phyloP scores from a whole-genome alignment of 2,888 invertebrate genomes.

The Gastrophysa polygoni region DNA sequence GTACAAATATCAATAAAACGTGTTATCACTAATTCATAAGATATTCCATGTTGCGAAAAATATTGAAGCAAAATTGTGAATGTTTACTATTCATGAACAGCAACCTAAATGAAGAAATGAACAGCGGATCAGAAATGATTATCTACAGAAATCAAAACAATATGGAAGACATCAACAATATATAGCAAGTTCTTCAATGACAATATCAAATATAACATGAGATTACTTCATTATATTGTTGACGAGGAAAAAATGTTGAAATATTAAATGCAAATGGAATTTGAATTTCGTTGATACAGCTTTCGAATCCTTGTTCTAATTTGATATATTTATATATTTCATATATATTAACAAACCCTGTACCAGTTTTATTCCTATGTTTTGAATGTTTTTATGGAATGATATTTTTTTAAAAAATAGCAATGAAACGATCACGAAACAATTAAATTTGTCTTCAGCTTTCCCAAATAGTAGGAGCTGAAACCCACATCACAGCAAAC shows the following conservation, averaged over 20 bases:
- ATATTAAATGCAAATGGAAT: background rate
- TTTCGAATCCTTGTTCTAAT: conserved; percentile 16
- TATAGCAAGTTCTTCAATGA: background rate
- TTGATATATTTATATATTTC: conserved; percentile 12
- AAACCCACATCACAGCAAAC: background rate
- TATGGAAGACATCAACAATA: background rate
- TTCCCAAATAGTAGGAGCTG: background rate
- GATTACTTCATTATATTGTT: background rate
- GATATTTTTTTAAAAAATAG: background rate
- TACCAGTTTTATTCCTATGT: conserved; percentile 12
- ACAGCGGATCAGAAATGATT: too few species aligned
- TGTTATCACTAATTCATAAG: conserved; percentile 1
- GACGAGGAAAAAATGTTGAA: background rate
- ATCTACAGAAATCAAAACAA: background rate
- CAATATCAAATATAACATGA: background rate
- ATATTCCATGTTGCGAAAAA: background rate
- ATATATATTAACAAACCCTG: conserved; percentile 25
- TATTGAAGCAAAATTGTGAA: background rate
- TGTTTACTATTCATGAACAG: background rate
- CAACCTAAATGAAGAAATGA: too few species aligned
- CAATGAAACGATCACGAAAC: background rate
- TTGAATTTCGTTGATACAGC: background rate
- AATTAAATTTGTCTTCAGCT: background rate
- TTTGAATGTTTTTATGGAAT: conserved; percentile 2
- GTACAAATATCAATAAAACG: background rate